Percentiles rank a stretch among this genome's conserved stretches.
These are phyloP conservation scores for Ispidina picta DNA, from an alignment of 2,797 vertebrate species.

Conservation along the genomic window DNA sequence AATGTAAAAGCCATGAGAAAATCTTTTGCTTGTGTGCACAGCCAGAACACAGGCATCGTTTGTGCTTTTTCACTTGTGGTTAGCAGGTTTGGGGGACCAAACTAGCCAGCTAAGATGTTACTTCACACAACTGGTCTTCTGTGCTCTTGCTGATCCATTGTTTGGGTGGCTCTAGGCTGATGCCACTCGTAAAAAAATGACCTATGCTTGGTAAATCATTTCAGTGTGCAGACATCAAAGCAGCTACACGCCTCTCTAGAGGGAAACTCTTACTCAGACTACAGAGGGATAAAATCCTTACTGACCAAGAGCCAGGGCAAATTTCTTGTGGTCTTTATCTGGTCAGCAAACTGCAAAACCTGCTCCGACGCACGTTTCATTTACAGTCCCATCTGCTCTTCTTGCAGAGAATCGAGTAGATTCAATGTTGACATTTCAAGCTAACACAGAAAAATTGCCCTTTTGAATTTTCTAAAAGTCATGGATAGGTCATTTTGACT, in stretches of 20 bases:
- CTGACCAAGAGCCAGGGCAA: not conserved
- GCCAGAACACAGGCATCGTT: not conserved
- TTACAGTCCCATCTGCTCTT: not conserved
- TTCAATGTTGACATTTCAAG: conserved; percentile 49
- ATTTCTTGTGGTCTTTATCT: not conserved
- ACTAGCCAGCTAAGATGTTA: not conserved
- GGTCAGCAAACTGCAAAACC: not conserved
- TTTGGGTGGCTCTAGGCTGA: not conserved
- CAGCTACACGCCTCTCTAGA: not conserved
- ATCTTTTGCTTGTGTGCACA: accelerated
- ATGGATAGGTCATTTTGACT: not conserved
- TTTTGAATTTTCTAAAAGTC: conserved; percentile 39
- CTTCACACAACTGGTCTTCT: conserved; percentile 21
- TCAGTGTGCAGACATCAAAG: conserved; percentile 1
- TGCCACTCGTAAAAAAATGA: not conserved
- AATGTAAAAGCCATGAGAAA: conserved; percentile 14
- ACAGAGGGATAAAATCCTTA: conserved; percentile 1
- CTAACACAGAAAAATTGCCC: conserved; percentile 14
- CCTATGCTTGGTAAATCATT: conserved; percentile 21
- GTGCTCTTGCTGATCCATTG: not conserved
- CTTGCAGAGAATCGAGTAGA: conserved; percentile 39
- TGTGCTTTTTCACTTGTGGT: not conserved
- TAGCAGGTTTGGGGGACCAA: not conserved
- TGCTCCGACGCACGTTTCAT: not conserved
- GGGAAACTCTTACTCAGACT: not conserved